phyloP scores from a whole-genome alignment of 2,113 vertebrate species.

The Sinocyclocheilus rhinocerous region DNA sequence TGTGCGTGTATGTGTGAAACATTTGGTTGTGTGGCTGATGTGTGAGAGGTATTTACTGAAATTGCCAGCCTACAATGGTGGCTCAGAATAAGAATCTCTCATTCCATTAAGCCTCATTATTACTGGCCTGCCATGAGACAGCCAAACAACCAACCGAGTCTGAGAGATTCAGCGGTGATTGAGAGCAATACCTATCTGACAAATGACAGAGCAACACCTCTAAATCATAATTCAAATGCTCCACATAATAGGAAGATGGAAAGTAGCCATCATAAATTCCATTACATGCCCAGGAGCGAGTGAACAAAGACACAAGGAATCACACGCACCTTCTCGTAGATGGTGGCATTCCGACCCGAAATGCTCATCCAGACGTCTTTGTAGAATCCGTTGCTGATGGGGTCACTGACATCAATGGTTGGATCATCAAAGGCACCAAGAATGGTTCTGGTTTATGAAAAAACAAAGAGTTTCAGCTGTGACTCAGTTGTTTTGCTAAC shows the following conservation, averaged over 20 bases:
- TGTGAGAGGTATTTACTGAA: background rate
- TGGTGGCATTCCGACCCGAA: constrained; percentile 90
- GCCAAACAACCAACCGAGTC: background rate
- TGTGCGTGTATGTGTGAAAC: background rate
- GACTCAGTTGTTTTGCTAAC: background rate
- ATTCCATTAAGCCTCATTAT: constrained; percentile 36
- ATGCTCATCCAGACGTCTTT: constrained; percentile 96
- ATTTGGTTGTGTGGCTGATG: background rate
- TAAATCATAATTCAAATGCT: constrained; percentile 36
- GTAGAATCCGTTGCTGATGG: constrained; percentile 93
- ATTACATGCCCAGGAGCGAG: background rate
- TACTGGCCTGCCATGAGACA: background rate
- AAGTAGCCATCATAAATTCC: background rate
- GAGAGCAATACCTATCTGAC: constrained; percentile 2
- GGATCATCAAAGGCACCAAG: constrained; percentile 84
- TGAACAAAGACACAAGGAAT: background rate
- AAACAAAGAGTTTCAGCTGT: background rate
- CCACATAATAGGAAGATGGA: background rate
- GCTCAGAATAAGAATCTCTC: constrained; percentile 14
- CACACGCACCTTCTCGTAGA: constrained; percentile 88
- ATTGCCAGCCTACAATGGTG: background rate
- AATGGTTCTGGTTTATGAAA: constrained; percentile 77
- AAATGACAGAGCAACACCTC: constrained; percentile 9
- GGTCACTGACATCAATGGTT: constrained; percentile 85
- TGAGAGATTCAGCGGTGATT: background rate